Evolutionary conservation across 2,113 vertebrate genomes (phyloP).

Genomic region (Oostethus manadensis): DNA sequence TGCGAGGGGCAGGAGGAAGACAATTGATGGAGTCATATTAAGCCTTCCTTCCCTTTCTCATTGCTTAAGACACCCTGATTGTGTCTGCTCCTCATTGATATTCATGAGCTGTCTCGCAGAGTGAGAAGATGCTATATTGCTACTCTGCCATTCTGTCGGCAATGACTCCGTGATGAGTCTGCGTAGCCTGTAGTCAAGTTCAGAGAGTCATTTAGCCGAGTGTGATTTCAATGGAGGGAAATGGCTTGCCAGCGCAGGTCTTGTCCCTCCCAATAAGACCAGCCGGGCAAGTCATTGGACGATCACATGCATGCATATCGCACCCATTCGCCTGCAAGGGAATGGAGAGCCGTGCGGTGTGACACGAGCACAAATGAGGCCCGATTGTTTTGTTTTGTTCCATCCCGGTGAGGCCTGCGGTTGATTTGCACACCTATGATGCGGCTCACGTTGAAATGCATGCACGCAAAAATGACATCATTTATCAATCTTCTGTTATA

Average conservation of each 20-base stretch:
- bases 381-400: not conserved
- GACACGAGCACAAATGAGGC: constrained; percentile 4
- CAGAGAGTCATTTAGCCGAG: constrained; percentile 54
- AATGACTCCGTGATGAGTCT: constrained; percentile 58
- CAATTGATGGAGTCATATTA: constrained; percentile 30
- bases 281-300: constrained; percentile 11
- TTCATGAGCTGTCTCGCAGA: constrained; percentile 50
- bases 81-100: constrained; percentile 52
- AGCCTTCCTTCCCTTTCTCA: constrained; percentile 31
- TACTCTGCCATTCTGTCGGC: constrained; percentile 49
- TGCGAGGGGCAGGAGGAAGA: constrained; percentile 17
- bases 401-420: not conserved
- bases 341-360: constrained; percentile 2
- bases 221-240: constrained; percentile 55
- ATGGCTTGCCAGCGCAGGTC: constrained; percentile 48
- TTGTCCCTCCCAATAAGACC: constrained; percentile 37
- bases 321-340: constrained; percentile 16
- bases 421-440: not conserved
- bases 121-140: constrained; percentile 54
- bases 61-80: constrained; percentile 51
- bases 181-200: constrained; percentile 56
- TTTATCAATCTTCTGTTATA: not conserved
- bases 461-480: not conserved
- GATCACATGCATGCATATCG: constrained; percentile 14
- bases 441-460: not conserved